These are phyloP conservation scores for Cheilosia scutellata DNA, from an alignment of 2,888 invertebrate genomes.

Conservation along the genomic window DNA sequence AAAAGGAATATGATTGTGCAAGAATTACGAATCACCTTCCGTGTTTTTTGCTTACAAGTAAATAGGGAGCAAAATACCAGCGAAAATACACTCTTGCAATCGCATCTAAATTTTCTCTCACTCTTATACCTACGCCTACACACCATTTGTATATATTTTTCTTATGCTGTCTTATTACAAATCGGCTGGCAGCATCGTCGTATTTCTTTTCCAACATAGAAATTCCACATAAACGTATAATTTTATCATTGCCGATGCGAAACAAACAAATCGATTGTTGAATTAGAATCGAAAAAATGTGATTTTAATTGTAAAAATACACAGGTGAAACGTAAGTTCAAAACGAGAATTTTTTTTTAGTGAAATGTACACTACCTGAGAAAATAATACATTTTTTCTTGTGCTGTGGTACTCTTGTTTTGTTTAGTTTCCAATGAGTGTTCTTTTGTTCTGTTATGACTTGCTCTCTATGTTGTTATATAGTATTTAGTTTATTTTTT, in stretches of 20 bases:
- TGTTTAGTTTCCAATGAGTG: conserved; percentile 38
- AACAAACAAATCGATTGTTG: conserved; percentile 49
- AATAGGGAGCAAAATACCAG: conserved; percentile 45
- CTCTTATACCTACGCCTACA: conserved; percentile 60
- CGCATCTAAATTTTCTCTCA: conserved; percentile 49
- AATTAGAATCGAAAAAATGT: conserved; percentile 46
- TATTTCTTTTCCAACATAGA: conserved; percentile 21
- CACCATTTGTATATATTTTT: conserved; percentile 64
- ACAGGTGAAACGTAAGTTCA: conserved; percentile 62
- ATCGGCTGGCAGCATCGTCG: conserved; percentile 48
- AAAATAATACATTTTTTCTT: conserved; percentile 26
- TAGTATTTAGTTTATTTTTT: neutral
- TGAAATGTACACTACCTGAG: conserved; percentile 40
- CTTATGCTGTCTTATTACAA: conserved; percentile 56
- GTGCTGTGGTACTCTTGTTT: conserved; percentile 31
- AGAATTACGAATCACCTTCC: conserved; percentile 67
- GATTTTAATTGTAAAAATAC: conserved; percentile 27
- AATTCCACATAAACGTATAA: conserved; percentile 31
- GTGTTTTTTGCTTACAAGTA: conserved; percentile 57
- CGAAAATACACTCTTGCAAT: conserved; percentile 53
- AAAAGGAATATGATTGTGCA: conserved; percentile 66
- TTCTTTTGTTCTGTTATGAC: conserved; percentile 46
- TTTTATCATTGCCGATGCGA: conserved; percentile 22
- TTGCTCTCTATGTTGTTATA: conserved; percentile 23
- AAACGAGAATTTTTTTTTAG: conserved; percentile 16